These are phyloP conservation scores for Scaptomyza reducta DNA, from an alignment of 2,888 invertebrate genomes.

Conservation along the genomic window DNA sequence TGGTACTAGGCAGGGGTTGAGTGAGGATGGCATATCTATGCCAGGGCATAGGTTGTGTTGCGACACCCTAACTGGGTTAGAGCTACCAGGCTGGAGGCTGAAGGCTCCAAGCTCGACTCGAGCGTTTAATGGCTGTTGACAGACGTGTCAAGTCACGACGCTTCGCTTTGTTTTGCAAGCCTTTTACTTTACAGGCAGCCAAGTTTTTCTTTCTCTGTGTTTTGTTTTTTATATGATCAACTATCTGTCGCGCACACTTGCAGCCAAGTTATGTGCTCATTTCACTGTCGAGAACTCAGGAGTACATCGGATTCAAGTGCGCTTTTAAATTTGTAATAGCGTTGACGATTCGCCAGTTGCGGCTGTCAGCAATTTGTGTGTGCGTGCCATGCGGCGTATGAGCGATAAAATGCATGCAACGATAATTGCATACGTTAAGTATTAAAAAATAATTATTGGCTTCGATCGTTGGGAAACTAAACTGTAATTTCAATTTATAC, in stretches of 20 bases:
- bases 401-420: slow-evolving; percentile 43
- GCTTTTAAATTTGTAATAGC: slow-evolving; percentile 78
- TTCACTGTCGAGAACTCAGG: slow-evolving; percentile 51
- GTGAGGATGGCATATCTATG: slow-evolving; percentile 56
- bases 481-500: slow-evolving; percentile 35
- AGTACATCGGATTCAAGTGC: slow-evolving; percentile 51
- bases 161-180: slow-evolving; percentile 55
- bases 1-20: neutral
- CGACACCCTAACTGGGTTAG: slow-evolving; percentile 71
- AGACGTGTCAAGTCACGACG: slow-evolving; percentile 74
- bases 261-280: slow-evolving; percentile 72
- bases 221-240: slow-evolving; percentile 48
- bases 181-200: slow-evolving; percentile 25
- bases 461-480: slow-evolving; percentile 7
- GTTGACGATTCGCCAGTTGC: slow-evolving; percentile 36
- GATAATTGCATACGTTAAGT: slow-evolving; percentile 68
- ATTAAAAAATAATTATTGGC: slow-evolving; percentile 62
- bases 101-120: slow-evolving; percentile 35
- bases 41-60: slow-evolving; percentile 65
- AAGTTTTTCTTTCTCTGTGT: neutral
- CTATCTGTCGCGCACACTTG: slow-evolving; percentile 55
- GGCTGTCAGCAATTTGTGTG: slow-evolving; percentile 22
- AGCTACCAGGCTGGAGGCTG: slow-evolving; percentile 49
- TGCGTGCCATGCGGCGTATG: slow-evolving; percentile 54
- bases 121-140: slow-evolving; percentile 81